These are phyloP conservation scores for Haliclona indistincta DNA, from an alignment of 37 sponge, comb jelly and placozoan species.

Conservation along the genomic window DNA sequence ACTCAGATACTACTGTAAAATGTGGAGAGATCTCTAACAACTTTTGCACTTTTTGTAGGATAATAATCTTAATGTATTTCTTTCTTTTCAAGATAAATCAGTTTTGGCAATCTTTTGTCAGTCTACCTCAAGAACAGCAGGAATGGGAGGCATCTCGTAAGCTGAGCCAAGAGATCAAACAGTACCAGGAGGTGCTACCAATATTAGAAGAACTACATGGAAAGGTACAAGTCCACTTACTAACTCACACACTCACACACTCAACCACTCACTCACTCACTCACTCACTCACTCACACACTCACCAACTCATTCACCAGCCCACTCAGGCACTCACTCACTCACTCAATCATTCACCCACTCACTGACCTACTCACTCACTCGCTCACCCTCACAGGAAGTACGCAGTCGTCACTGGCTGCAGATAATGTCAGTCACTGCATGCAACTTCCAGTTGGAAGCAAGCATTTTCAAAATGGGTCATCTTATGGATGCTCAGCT, in stretches of 20 bases:
- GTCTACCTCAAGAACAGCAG: constrained; percentile 75
- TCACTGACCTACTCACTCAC: too few species aligned
- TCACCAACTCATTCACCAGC: too few species aligned
- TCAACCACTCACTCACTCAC: too few species aligned
- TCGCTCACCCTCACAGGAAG: constrained; percentile 27
- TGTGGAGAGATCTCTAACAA: too few species aligned
- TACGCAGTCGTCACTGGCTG: constrained; percentile 90
- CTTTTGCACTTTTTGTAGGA: too few species aligned
- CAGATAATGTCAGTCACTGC: constrained; percentile 85
- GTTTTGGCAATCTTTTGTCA: constrained; percentile 61
- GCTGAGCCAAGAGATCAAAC: constrained; percentile 51
- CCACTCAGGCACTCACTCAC: too few species aligned
- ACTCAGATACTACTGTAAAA: too few species aligned
- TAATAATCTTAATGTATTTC: not conserved
- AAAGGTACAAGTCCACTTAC: constrained; percentile 14
- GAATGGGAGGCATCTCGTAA: constrained; percentile 85
- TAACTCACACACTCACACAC: not conserved
- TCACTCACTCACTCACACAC: too few species aligned
- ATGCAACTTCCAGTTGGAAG: constrained; percentile 87
- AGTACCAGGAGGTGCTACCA: constrained; percentile 74
- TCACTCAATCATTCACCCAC: too few species aligned
- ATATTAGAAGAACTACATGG: constrained; percentile 75
- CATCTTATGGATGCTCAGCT: constrained; percentile 80
- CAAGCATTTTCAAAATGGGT: constrained; percentile 71
- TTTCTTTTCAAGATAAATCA: constrained; percentile 42